Percentiles rank a stretch among this genome's conserved stretches.
phyloP scores from a whole-genome alignment of 2,888 invertebrate species.

The Coronaproctus castanopsis region DNA sequence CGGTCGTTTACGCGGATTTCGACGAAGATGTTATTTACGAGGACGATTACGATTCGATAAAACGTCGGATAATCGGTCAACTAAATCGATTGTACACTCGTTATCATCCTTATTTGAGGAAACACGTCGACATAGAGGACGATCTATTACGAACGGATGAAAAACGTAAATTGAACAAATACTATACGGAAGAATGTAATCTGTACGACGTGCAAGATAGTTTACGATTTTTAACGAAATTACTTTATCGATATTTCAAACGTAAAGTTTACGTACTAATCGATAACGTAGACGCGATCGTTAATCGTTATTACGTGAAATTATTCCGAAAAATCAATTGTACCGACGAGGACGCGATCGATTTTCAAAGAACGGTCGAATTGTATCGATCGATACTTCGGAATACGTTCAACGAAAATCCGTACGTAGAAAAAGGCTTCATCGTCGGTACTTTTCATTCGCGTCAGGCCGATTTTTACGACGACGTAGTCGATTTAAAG shows the following conservation, averaged over 20 bases:
- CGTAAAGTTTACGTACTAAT: background rate
- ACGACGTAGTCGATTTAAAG: background rate
- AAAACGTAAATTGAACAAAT: background rate
- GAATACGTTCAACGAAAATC: background rate
- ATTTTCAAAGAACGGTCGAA: background rate
- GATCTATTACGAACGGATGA: background rate
- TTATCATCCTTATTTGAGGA: background rate
- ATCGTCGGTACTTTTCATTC: background rate
- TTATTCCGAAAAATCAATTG: background rate
- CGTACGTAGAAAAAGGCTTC: background rate
- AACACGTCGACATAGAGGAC: background rate
- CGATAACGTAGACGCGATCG: background rate
- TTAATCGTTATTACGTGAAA: background rate
- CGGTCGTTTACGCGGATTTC: background rate
- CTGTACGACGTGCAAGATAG: background rate
- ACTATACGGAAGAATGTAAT: background rate
- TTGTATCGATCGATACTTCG: background rate
- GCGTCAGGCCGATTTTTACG: background rate
- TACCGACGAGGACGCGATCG: background rate
- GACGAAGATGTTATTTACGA: background rate
- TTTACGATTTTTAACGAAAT: background rate
- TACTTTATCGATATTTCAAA: background rate
- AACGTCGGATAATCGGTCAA: background rate
- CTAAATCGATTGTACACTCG: background rate
- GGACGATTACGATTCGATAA: background rate